Evolutionary conservation across 2,888 invertebrate genomes (phyloP).

Genomic region (Sepiola atlantica): DNA sequence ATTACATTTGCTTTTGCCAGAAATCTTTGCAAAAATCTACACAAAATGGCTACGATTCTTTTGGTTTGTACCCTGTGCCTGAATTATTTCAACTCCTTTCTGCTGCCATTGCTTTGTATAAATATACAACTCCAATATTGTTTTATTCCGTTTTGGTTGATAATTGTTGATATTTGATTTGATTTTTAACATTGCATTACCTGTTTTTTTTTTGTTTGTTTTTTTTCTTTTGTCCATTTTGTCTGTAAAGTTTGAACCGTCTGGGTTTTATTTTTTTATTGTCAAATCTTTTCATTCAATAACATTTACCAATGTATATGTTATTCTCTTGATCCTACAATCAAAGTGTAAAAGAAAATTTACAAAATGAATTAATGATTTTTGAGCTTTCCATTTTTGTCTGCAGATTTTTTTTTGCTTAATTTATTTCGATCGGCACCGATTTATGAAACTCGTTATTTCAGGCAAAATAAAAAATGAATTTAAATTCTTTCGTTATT

Average conservation of each 20-base stretch:
- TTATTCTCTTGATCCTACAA: neutral
- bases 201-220: neutral
- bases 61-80: neutral
- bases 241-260: neutral
- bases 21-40: neutral
- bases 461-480: neutral
- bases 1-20: neutral
- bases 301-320: neutral
- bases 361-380: neutral
- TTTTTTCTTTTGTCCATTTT: neutral
- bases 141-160: neutral
- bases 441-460: neutral
- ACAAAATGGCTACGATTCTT: neutral
- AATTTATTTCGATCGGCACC: neutral
- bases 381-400: neutral
- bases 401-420: neutral
- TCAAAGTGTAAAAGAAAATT: neutral
- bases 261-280: neutral
- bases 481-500: neutral
- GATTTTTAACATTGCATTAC: neutral
- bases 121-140: neutral
- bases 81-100: neutral
- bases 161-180: neutral
- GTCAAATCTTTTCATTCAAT: neutral
- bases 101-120: slow-evolving; percentile 19